Conservation (phyloP, 2,113 vertebrate genomes). For the Barbus barbus region DNA sequence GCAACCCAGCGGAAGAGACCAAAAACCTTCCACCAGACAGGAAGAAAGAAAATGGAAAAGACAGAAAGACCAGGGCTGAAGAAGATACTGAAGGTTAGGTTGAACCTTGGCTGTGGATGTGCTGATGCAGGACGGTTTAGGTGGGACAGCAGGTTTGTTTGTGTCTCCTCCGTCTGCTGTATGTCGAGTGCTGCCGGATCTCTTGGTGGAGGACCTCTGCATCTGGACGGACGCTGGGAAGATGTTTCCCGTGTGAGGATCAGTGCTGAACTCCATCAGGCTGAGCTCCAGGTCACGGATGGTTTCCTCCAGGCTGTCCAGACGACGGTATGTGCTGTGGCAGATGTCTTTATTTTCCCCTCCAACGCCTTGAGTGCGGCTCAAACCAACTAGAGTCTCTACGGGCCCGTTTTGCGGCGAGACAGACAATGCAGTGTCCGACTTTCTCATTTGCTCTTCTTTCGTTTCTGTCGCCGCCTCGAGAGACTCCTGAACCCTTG, state of each 20-base stretch:
- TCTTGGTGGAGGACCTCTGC: constrained; percentile 26
- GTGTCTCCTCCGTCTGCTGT: constrained; percentile 40
- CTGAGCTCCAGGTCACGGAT: constrained; percentile 88
- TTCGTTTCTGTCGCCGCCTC: constrained; percentile 51
- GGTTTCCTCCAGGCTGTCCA: constrained; percentile 92
- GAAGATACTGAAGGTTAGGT: constrained; percentile 36
- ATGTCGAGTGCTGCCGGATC: neutral
- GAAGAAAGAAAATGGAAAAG: constrained; percentile 25
- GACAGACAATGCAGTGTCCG: constrained; percentile 1
- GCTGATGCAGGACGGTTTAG: constrained; percentile 76
- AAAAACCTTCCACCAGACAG: neutral
- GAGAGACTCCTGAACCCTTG: constrained; percentile 48
- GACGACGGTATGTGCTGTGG: constrained; percentile 68
- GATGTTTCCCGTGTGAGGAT: constrained; percentile 55
- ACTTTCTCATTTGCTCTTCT: constrained; percentile 32
- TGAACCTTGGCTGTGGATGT: constrained; percentile 76
- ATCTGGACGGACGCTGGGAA: constrained; percentile 37
- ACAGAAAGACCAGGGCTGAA: neutral
- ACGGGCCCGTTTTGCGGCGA: neutral
- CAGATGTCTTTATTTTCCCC: constrained; percentile 56
- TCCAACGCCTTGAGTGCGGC: constrained; percentile 24
- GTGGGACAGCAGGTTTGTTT: constrained; percentile 78
- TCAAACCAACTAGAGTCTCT: neutral
- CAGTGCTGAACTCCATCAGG: constrained; percentile 80
- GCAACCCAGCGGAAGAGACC: neutral